Evolutionary conservation across 2,113 vertebrate genomes (phyloP).

Genomic region (Platycercus adscitus): DNA sequence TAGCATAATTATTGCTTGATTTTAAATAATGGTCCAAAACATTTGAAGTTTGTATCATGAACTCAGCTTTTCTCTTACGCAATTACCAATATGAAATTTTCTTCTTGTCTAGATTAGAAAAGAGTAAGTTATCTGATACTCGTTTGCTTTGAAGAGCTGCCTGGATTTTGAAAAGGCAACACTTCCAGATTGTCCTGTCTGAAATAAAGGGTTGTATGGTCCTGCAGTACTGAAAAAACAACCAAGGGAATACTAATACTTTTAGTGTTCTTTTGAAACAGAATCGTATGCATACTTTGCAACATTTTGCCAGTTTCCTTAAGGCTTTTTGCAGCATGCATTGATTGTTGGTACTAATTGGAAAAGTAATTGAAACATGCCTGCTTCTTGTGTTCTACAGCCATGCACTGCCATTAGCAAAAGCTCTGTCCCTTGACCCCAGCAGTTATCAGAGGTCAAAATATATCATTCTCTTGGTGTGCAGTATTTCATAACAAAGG

Average conservation of each 20-base stretch:
- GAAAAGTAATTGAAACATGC: slow-evolving; percentile 65
- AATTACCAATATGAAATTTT: not conserved
- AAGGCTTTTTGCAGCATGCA: slow-evolving; percentile 48
- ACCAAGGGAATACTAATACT: not conserved
- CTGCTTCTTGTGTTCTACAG: slow-evolving; percentile 44
- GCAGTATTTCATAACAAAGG: slow-evolving; percentile 24
- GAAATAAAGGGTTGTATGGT: not conserved
- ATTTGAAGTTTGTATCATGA: not conserved
- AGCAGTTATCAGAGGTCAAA: slow-evolving; percentile 14
- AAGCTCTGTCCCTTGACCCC: slow-evolving; percentile 61
- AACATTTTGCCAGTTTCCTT: slow-evolving; percentile 39
- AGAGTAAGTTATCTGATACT: not conserved
- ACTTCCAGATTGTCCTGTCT: not conserved
- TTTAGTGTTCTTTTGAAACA: not conserved
- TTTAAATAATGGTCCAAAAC: not conserved
- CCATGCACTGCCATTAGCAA: slow-evolving; percentile 56
- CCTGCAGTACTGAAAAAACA: not conserved
- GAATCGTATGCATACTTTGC: not conserved
- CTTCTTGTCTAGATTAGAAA: not conserved
- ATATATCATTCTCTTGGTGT: slow-evolving; percentile 13
- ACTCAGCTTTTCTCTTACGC: not conserved
- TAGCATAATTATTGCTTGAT: not conserved
- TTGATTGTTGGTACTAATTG: slow-evolving; percentile 72
- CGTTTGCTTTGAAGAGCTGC: not conserved
- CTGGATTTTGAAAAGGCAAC: not conserved